A percentile compares a stretch with the other conserved stretches of the same genome.
Conservation (phyloP, 2,113 vertebrate species). For the Phasianus colchicus region DNA sequence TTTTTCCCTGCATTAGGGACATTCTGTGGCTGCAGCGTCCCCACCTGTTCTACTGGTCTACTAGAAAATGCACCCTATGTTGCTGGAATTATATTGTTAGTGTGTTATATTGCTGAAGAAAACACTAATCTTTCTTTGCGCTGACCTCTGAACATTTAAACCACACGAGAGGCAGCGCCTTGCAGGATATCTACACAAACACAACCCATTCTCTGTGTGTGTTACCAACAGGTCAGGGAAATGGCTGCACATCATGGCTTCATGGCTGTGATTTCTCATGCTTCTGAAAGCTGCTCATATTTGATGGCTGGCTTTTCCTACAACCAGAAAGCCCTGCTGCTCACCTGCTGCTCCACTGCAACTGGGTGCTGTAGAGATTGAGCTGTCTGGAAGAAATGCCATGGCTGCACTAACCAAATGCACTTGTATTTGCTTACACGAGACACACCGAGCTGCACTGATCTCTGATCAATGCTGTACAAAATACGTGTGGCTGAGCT, state of each 20-base stretch:
- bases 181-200: neutral
- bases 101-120: neutral
- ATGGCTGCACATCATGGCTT: neutral
- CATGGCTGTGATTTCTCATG: neutral
- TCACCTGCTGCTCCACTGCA: neutral
- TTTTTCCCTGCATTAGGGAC: fast-evolving
- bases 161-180: neutral
- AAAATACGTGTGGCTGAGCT: neutral
- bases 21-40: neutral
- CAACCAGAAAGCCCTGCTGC: neutral
- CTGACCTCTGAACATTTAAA: neutral
- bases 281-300: neutral
- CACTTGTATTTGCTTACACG: neutral
- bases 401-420: neutral
- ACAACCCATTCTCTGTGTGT: neutral
- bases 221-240: fast-evolving
- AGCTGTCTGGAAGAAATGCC: neutral
- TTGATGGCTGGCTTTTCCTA: neutral
- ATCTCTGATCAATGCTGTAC: neutral
- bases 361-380: neutral
- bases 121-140: neutral
- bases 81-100: neutral
- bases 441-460: fast-evolving
- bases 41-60: neutral
- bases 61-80: neutral